Evolutionary conservation across 2,113 vertebrate species (phyloP).

Genomic region (Paramisgurnus dabryanus): DNA sequence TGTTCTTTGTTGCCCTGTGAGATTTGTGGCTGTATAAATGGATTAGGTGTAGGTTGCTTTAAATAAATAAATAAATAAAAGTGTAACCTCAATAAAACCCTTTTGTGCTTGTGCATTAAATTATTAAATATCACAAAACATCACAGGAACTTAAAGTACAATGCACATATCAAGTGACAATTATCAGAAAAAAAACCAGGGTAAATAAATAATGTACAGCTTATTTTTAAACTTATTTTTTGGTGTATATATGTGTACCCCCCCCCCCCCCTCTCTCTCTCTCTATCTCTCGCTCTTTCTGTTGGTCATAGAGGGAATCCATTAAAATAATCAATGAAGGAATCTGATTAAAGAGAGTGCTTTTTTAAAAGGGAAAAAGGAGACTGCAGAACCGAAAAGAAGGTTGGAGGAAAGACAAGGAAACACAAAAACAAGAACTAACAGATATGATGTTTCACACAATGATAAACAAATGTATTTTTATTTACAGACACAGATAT

Average conservation of each 20-base stretch:
- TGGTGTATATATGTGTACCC: too few species aligned
- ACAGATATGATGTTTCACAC: neutral
- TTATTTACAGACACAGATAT: neutral
- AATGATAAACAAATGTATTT: neutral
- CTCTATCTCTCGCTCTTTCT: neutral
- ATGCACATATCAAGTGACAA: too few species aligned
- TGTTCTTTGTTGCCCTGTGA: constrained; percentile 5
- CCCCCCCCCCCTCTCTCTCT: neutral
- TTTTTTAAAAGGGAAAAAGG: constrained; percentile 33
- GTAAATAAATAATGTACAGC: neutral
- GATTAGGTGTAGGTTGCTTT: constrained; percentile 30
- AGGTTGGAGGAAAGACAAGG: neutral
- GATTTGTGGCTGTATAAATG: constrained; percentile 16
- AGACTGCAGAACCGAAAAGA: constrained; percentile 13
- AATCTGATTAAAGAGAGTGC: constrained; percentile 75
- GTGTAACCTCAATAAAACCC: neutral
- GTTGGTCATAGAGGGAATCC: constrained; percentile 47
- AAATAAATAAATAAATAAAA: constrained; percentile 34
- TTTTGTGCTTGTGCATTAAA: neutral
- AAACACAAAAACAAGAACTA: neutral
- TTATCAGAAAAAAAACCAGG: too few species aligned
- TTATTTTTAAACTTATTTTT: neutral
- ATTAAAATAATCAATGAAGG: constrained; percentile 70
- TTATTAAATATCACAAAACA: too few species aligned
- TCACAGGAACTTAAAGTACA: too few species aligned